Percentiles rank a stretch among this genome's conserved stretches.
phyloP scores from a whole-genome alignment of 1,140 invertebrate genomes.

The Drosophila orena region DNA sequence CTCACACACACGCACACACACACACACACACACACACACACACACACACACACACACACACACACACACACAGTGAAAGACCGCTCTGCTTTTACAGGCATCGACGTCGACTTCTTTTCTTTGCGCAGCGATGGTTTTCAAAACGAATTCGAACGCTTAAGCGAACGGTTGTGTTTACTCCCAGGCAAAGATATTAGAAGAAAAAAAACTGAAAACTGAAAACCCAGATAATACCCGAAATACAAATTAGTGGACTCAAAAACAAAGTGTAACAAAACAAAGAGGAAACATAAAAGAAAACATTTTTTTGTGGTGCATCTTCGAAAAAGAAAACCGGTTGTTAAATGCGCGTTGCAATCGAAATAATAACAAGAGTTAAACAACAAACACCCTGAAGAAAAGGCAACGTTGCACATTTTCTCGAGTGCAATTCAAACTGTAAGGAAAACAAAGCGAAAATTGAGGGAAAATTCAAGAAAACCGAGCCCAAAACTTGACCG shows the following conservation, averaged over 20 bases:
- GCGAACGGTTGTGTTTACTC: constrained; percentile 71
- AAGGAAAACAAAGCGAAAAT: constrained; percentile 23
- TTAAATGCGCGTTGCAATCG: constrained; percentile 63
- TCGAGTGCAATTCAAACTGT: constrained; percentile 26
- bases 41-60: neutral
- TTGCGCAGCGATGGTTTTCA: constrained; percentile 51
- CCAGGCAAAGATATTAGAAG: constrained; percentile 19
- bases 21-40: constrained; percentile 10
- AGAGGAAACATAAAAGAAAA: constrained; percentile 9
- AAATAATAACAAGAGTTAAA: constrained; percentile 32
- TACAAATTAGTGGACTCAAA: constrained; percentile 20
- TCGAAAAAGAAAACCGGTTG: constrained; percentile 45
- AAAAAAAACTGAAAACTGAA: constrained; percentile 13
- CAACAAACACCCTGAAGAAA: constrained; percentile 16
- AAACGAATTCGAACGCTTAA: constrained; percentile 78
- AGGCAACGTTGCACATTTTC: constrained; percentile 44
- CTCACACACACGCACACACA: constrained; percentile 18
- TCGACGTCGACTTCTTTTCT: constrained; percentile 35
- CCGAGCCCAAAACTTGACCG: constrained; percentile 8
- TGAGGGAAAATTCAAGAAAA: constrained; percentile 6
- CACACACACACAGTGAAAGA: constrained; percentile 15
- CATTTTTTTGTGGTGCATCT: constrained; percentile 41
- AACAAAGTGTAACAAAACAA: constrained; percentile 14
- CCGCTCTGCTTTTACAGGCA: constrained; percentile 41
- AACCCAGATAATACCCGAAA: constrained; percentile 11